Base-by-base conservation (phyloP, 2,888 invertebrate genomes). In the Drosophila robusta region DNA sequence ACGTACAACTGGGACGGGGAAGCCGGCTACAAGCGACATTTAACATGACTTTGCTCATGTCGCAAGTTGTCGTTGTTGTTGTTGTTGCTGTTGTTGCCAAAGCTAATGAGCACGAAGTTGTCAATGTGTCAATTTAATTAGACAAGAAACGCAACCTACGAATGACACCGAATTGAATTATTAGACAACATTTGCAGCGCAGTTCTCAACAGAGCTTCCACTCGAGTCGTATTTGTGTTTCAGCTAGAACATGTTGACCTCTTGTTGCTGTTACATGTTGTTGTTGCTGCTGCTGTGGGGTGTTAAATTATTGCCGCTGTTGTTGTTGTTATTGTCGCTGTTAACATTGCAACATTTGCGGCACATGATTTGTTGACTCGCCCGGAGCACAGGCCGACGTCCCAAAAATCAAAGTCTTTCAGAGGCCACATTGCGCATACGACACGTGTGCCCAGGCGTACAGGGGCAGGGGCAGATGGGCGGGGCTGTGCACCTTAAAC, bases 71-170 rank as follows among this genome's bases (percentile, higher is more conserved):
- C 46, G 47, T 7, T 79, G 65, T 54, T 72, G 63, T 18, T 18
- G 18, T 18, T 56, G 57, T 47, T 58, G 68, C 63, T 69, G 62
- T 57, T 79, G 65, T 54, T 72, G 63, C 38, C 78, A 26, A 42
- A 68, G 81, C 89, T 89, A 90, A 90, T 90, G 88, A 89, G 89
- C 86, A 83, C 89, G 80, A 80, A 80, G 80, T 81, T 89, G 89
- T 89, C 84, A 87, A 87, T 90, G 88, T 90, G 90, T 89, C 90
- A 89, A 89, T 89, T 90, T 90, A 90, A 90, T 90, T 89, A 89
- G 85, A 90, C 90, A 90, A 87, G 79, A 74, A 78, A 77, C 79
- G 80, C 80, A 71, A 49, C 73, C 73, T 45, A 45, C 47, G 61
- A 69, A 76, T 78, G 90, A 80, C 85, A 86, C 75, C 75, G 78